These are phyloP conservation scores for Heterotilapia buettikoferi DNA, from an alignment of 2,113 vertebrate genomes.

Conservation along the genomic window DNA sequence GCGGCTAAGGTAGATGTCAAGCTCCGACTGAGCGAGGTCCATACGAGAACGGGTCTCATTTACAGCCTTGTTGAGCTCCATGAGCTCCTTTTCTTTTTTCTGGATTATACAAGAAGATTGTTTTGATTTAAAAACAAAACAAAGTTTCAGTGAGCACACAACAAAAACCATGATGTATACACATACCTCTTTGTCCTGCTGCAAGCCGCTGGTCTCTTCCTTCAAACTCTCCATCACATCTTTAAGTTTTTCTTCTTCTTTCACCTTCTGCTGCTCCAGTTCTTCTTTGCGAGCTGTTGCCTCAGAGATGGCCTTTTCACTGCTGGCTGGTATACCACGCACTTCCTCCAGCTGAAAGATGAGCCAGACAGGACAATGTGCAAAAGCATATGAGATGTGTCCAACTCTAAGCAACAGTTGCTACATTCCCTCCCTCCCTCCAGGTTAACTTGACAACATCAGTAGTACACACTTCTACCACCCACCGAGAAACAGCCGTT, in stretches of 20 bases:
- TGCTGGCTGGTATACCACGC: constrained; percentile 71
- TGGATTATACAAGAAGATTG: constrained; percentile 37
- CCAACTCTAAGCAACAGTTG: neutral
- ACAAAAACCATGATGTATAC: neutral
- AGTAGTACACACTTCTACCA: neutral
- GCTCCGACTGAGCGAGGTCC: constrained; percentile 87
- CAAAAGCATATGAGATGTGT: neutral
- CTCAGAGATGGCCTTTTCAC: constrained; percentile 77
- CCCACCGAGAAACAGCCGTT: neutral
- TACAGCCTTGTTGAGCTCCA: constrained; percentile 85
- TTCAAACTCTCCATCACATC: constrained; percentile 86
- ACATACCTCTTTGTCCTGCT: constrained; percentile 86
- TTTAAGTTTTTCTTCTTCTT: constrained; percentile 82
- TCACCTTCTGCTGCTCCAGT: constrained; percentile 79
- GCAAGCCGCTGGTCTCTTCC: constrained; percentile 85
- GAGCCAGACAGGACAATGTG: neutral
- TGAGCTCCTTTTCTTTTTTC: constrained; percentile 86
- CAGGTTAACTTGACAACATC: neutral
- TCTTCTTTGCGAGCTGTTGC: constrained; percentile 72
- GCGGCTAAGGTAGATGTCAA: constrained; percentile 88
- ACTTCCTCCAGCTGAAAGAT: constrained; percentile 81
- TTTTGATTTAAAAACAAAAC: neutral
- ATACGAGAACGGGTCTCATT: constrained; percentile 85
- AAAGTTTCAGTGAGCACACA: neutral
- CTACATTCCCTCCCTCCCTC: neutral